phyloP scores from a whole-genome alignment of 2,113 vertebrate genomes.

The Rhizomys pruinosus region DNA sequence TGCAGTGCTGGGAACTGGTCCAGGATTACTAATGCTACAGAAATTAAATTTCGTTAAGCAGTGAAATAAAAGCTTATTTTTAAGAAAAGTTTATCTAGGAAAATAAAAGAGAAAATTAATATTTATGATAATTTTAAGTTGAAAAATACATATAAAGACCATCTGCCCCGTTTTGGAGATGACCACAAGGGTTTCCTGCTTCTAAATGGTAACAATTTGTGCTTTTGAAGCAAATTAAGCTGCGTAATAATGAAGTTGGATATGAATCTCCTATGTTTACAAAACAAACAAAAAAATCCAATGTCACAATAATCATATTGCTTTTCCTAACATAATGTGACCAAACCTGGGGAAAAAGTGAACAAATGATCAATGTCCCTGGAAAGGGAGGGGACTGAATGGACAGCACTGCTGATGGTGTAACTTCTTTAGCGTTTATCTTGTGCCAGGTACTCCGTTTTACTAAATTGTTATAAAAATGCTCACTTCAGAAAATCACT shows the following conservation, averaged over 20 bases:
- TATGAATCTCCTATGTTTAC: not conserved
- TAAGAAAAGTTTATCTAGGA: not conserved
- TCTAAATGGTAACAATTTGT: not conserved
- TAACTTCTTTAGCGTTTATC: not conserved
- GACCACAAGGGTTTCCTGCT: not conserved
- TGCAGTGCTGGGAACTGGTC: not conserved
- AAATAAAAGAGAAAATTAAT: not conserved
- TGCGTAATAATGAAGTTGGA: not conserved
- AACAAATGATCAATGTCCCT: not conserved
- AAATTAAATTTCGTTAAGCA: not conserved
- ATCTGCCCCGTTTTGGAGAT: not conserved
- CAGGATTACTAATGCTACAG: not conserved
- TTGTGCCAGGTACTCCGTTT: not conserved
- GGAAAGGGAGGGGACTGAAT: not conserved
- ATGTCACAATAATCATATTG: not conserved
- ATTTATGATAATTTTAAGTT: slow-evolving; percentile 6
- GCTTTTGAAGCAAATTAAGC: slow-evolving; percentile 22
- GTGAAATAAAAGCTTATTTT: slow-evolving; percentile 31
- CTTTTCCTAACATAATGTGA: not conserved
- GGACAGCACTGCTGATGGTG: not conserved
- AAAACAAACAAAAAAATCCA: slow-evolving; percentile 25
- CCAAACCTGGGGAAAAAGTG: not conserved
- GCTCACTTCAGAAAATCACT: not conserved
- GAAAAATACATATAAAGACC: not conserved
- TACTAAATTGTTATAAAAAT: not conserved